phyloP scores from a whole-genome alignment of 2,888 invertebrate genomes.

The Tenthredo scrophulariae region DNA sequence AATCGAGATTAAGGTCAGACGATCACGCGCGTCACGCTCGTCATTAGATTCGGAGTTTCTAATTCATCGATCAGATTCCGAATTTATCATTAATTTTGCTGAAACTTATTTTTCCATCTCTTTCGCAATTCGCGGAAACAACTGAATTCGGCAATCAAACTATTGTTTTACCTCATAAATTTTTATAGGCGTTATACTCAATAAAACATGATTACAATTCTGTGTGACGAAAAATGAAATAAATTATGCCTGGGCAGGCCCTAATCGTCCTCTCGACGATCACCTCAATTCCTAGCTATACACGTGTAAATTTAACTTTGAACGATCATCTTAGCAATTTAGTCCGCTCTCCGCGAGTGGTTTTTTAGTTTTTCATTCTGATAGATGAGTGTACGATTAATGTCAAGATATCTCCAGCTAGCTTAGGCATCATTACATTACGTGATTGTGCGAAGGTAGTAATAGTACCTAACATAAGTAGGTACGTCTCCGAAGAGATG shows the following conservation, averaged over 20 bases:
- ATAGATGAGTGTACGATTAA: conserved; percentile 29
- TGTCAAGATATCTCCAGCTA: conserved; percentile 3
- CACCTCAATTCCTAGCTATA: neutral
- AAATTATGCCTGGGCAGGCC: too few species aligned
- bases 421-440: neutral
- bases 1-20: conserved; percentile 30
- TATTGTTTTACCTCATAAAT: neutral
- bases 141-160: neutral
- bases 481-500: neutral
- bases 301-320: conserved; percentile 19
- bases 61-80: conserved; percentile 6
- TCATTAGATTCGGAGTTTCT: conserved; percentile 9
- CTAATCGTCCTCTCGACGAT: conserved; percentile 19
- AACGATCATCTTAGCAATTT: conserved; percentile 34
- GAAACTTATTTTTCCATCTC: neutral
- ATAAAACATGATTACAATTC: neutral
- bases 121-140: neutral
- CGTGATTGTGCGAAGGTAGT: neutral
- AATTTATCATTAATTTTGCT: neutral
- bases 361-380: neutral
- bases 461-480: neutral
- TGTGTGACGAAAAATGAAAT: neutral
- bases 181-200: neutral
- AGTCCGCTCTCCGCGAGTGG: neutral
- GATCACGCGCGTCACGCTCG: conserved; percentile 12